Percentiles rank a stretch among this genome's conserved stretches.
phyloP scores from a whole-genome alignment of 2,797 vertebrate genomes.

The Apodemus agrarius region DNA sequence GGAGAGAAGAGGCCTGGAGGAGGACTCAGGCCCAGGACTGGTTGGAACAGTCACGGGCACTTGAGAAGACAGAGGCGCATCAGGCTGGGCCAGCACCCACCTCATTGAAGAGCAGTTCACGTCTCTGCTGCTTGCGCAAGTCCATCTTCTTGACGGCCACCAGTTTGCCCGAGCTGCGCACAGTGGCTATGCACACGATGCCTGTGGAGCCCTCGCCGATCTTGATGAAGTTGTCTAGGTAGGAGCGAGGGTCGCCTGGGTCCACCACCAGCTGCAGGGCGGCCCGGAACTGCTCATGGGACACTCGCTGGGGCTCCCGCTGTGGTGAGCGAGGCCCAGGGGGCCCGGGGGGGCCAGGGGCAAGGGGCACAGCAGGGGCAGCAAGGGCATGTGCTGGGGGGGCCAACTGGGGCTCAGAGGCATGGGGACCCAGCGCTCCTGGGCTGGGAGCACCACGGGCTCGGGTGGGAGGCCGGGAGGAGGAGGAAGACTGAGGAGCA shows the following conservation, averaged over 20 bases:
- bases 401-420: slow-evolving; percentile 81
- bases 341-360: not conserved
- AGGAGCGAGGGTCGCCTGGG: slow-evolving; percentile 93
- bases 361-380: fast-evolving
- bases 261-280: slow-evolving; percentile 98
- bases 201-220: slow-evolving; percentile 98
- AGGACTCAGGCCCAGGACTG: not conserved
- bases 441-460: slow-evolving; percentile 81
- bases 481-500: slow-evolving; percentile 70
- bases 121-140: slow-evolving; percentile 95
- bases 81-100: not conserved
- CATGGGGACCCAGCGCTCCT: slow-evolving; percentile 85
- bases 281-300: slow-evolving; percentile 97
- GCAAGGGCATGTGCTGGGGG: slow-evolving; percentile 16
- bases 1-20: no score
- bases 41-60: not conserved
- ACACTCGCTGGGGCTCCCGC: slow-evolving; percentile 94
- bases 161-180: slow-evolving; percentile 93
- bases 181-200: slow-evolving; percentile 95
- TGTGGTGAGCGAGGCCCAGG: slow-evolving; percentile 91
- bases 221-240: slow-evolving; percentile 98
- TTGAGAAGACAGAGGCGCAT: not conserved
- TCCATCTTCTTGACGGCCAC: slow-evolving; percentile 99
- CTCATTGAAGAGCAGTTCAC: slow-evolving; percentile 95
- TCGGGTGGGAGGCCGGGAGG: slow-evolving; percentile 54